Conservation (phyloP, 2,113 vertebrate genomes). For the Pterocles orientalis region DNA sequence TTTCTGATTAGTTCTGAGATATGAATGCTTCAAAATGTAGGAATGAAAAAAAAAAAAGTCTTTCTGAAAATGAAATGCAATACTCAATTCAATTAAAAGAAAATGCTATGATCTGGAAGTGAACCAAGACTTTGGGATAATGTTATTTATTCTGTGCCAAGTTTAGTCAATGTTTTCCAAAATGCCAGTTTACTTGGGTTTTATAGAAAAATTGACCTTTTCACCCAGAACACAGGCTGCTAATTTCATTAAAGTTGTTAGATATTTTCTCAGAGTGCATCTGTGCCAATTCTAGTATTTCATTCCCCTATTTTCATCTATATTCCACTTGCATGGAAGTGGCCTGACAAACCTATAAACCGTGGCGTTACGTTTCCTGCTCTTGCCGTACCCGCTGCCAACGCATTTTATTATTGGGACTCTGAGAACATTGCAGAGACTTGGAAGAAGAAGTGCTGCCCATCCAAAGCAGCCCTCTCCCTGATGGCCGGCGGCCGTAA, state of each 20-base stretch:
- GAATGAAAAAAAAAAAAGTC: conserved; percentile 39
- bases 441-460: background rate
- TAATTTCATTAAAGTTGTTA: conserved; percentile 70
- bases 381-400: background rate
- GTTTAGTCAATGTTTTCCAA: conserved; percentile 64
- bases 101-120: conserved; percentile 62
- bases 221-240: conserved; percentile 65
- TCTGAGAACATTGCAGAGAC: background rate
- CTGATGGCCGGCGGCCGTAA: background rate
- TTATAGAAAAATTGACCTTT: conserved; percentile 70
- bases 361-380: background rate
- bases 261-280: conserved; percentile 5
- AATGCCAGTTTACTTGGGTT: conserved; percentile 54
- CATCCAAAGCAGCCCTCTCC: background rate
- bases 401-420: background rate
- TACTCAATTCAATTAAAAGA: conserved; percentile 73
- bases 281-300: conserved; percentile 52
- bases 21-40: conserved; percentile 35
- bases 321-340: background rate
- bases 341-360: background rate
- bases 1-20: conserved; percentile 46
- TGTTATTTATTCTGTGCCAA: conserved; percentile 58
- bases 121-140: conserved; percentile 67
- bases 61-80: conserved; percentile 71
- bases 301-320: conserved; percentile 25